phyloP scores from a whole-genome alignment of 2,888 invertebrate species.

The Chloromyia formosa region DNA sequence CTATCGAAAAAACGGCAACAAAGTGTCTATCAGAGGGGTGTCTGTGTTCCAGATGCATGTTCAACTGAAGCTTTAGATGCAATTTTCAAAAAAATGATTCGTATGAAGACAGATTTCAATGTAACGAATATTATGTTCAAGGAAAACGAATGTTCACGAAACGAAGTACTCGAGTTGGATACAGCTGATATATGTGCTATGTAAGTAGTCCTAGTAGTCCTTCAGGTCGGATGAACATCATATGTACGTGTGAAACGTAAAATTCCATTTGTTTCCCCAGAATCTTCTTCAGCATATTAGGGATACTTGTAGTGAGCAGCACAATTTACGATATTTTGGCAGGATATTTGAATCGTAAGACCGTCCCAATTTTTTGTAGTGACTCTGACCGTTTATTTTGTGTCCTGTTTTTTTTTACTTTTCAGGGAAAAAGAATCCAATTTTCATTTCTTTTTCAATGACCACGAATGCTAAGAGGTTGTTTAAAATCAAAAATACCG shows the following conservation, averaged over 20 bases:
- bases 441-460: conserved; percentile 62
- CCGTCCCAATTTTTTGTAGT: background rate
- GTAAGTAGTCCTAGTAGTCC: background rate
- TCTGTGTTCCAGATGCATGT: conserved; percentile 61
- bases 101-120: conserved; percentile 46
- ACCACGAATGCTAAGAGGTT: conserved; percentile 64
- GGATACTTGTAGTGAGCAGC: background rate
- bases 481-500: conserved; percentile 56
- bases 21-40: conserved; percentile 51
- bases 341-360: conserved; percentile 12
- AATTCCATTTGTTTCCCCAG: too few species aligned
- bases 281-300: background rate
- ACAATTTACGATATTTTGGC: conserved; percentile 15
- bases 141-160: conserved; percentile 51
- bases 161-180: background rate
- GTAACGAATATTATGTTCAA: conserved; percentile 52
- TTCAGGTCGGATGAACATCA: too few species aligned
- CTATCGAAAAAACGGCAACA: conserved; percentile 43
- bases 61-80: conserved; percentile 53
- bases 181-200: conserved; percentile 1
- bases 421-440: conserved; percentile 52
- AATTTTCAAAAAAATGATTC: conserved; percentile 55
- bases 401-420: background rate
- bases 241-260: too few species aligned
- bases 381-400: background rate